These are phyloP conservation scores for Beroe ovata DNA, from an alignment of 37 sponge, comb jelly and placozoan species.

Conservation along the genomic window DNA sequence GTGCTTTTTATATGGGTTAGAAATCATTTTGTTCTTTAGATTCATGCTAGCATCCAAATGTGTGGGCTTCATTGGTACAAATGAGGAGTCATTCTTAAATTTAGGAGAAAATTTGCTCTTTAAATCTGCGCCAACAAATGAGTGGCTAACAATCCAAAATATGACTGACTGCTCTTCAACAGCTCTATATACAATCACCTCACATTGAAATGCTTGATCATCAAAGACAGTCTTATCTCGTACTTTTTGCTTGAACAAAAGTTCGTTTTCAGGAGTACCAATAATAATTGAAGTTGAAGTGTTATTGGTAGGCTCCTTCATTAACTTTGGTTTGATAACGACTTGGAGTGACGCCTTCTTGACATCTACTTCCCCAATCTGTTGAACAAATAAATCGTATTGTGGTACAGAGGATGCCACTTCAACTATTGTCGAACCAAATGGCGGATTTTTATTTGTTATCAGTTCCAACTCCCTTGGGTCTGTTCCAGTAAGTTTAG, in stretches of 20 bases:
- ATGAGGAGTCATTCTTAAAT: neutral
- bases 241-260: constrained; percentile 18
- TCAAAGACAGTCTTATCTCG: neutral
- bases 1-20: constrained; percentile 7
- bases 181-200: constrained; percentile 16
- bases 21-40: neutral
- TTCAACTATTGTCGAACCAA: constrained; percentile 17
- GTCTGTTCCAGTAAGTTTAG: constrained; percentile 73
- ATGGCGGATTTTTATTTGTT: constrained; percentile 62
- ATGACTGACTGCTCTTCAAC: neutral
- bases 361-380: constrained; percentile 14
- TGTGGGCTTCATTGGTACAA: neutral
- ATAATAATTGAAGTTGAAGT: constrained; percentile 7
- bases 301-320: neutral
- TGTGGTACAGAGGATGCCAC: constrained; percentile 15
- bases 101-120: constrained; percentile 58
- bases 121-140: constrained; percentile 37
- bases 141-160: constrained; percentile 62
- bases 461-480: constrained; percentile 96
- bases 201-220: constrained; percentile 26
- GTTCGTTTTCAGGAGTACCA: constrained; percentile 51
- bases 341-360: constrained; percentile 20
- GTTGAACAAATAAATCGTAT: constrained; percentile 53
- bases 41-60: neutral
- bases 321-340: constrained; percentile 1